Conservation (phyloP, 2,888 invertebrate genomes). For the Antheraea assamensis region DNA sequence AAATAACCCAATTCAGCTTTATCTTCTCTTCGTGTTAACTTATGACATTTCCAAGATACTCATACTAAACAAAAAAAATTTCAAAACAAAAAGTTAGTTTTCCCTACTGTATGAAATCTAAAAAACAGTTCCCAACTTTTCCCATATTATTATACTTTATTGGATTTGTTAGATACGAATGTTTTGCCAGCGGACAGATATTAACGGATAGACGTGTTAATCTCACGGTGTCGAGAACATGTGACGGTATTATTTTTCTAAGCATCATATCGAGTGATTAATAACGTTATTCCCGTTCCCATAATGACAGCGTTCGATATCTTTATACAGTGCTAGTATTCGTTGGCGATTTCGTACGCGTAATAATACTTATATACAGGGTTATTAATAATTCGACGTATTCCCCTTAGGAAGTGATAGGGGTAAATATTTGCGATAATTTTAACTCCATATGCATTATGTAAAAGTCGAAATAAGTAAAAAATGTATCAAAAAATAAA, state of each 20-base stretch:
- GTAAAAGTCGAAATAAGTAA: no score
- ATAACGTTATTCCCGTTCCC: conserved; percentile 72
- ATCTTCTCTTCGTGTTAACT: not conserved
- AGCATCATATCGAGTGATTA: conserved; percentile 75
- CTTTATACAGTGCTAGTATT: conserved; percentile 25
- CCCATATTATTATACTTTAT: conserved; percentile 3
- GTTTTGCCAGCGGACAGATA: conserved; percentile 2
- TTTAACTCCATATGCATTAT: no score
- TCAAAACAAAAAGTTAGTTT: not conserved
- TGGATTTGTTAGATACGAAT: not conserved
- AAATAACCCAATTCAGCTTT: no score
- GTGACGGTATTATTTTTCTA: conserved; percentile 79
- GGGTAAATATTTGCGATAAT: no score
- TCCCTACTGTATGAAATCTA: not conserved
- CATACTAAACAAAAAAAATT: not conserved
- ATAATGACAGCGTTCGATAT: conserved; percentile 65
- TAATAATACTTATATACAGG: no score
- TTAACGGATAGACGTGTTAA: conserved; percentile 67
- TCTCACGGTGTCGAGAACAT: conserved; percentile 75
- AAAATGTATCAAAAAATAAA: no score
- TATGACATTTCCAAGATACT: not conserved
- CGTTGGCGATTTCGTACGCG: no score
- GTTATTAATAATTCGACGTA: no score
- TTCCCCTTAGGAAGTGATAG: no score
- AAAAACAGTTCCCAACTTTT: not conserved